A percentile compares a stretch with the other conserved stretches of the same genome.
Evolutionary conservation across 2,113 vertebrate species (phyloP).

Genomic region (Leucoraja erinaceus): DNA sequence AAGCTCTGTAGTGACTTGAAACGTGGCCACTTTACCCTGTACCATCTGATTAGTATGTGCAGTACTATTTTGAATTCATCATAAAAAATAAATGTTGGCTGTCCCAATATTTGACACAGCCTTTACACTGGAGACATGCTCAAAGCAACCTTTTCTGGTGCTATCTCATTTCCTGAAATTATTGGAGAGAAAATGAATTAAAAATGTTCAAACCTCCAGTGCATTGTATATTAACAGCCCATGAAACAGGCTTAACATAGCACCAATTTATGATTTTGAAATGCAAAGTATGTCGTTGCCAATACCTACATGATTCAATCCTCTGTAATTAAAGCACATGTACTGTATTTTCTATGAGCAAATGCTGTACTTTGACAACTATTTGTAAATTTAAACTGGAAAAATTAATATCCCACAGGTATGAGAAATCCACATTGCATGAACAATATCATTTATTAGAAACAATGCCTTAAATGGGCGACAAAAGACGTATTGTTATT

Average conservation of each 20-base stretch:
- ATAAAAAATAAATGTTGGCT: conserved; percentile 56
- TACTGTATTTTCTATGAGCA: neutral
- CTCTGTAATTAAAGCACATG: neutral
- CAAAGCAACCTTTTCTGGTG: conserved; percentile 49
- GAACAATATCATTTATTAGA: neutral
- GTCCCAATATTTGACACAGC: conserved; percentile 53
- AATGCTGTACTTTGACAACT: neutral
- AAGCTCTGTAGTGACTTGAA: neutral
- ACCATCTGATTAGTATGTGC: conserved; percentile 52
- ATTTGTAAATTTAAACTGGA: neutral
- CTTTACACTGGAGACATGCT: conserved; percentile 54
- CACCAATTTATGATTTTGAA: conserved; percentile 53
- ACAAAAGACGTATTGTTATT: neutral
- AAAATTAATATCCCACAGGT: neutral
- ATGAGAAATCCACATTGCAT: neutral
- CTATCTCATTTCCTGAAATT: conserved; percentile 55
- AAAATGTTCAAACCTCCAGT: conserved; percentile 55
- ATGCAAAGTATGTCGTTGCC: conserved; percentile 49
- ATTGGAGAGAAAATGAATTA: conserved; percentile 59
- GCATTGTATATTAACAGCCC: conserved; percentile 57
- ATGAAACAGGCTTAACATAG: conserved; percentile 50
- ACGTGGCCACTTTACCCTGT: neutral
- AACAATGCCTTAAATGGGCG: neutral
- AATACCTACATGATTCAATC: conserved; percentile 41
- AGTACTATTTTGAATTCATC: conserved; percentile 59